Evolutionary conservation across 2,888 invertebrate genomes (phyloP).

Genomic region (Pseudococcus viburni): DNA sequence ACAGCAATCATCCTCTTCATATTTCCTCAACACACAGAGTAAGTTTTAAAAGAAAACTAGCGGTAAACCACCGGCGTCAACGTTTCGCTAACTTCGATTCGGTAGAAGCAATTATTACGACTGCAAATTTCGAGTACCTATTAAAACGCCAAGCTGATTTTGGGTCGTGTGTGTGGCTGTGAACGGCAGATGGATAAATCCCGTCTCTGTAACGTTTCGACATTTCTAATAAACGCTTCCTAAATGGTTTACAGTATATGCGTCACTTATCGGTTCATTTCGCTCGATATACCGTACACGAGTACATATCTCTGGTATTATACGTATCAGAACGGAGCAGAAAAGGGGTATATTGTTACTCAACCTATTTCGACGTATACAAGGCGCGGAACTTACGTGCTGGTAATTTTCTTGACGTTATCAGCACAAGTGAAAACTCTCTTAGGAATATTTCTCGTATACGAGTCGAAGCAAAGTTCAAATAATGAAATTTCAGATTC

Average conservation of each 20-base stretch:
- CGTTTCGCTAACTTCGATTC: background rate
- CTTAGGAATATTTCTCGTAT: constrained; percentile 33
- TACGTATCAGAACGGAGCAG: background rate
- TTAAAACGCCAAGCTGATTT: background rate
- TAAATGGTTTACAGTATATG: constrained; percentile 24
- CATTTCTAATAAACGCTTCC: constrained; percentile 44
- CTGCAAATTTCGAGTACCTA: background rate
- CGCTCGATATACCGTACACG: background rate
- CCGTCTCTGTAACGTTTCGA: background rate
- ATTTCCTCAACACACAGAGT: background rate
- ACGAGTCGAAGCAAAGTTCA: background rate
- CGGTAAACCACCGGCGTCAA: background rate
- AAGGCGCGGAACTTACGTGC: background rate
- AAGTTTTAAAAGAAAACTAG: background rate
- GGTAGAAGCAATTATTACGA: background rate
- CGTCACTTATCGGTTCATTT: constrained; percentile 44
- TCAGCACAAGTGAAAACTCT: constrained; percentile 34
- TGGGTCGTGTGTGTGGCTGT: background rate
- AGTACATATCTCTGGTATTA: background rate
- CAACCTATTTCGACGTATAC: background rate
- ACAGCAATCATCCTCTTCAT: background rate
- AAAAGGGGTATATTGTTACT: background rate
- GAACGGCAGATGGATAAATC: background rate
- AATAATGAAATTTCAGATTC: constrained; percentile 19
- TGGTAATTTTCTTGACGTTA: constrained; percentile 35